Percentiles rank a stretch among this genome's conserved stretches.
Conservation (phyloP, 2,113 vertebrate species). For the Paratilapia polleni region DNA sequence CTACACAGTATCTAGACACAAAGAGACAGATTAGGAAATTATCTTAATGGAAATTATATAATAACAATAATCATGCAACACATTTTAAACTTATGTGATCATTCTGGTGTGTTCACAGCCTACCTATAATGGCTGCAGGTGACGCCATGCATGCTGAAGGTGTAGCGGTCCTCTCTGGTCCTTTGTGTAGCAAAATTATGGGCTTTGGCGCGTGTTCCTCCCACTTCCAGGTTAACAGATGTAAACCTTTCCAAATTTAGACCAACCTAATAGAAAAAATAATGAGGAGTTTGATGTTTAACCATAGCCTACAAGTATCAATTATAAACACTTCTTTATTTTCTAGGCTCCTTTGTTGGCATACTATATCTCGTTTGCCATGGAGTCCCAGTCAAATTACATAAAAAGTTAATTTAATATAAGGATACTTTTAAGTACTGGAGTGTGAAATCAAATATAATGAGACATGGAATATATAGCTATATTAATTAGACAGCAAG, state of each 20-base stretch:
- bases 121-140: slow-evolving; percentile 33
- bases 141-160: slow-evolving; percentile 19
- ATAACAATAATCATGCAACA: background rate
- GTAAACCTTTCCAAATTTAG: background rate
- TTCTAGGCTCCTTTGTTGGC: background rate
- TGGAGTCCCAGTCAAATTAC: background rate
- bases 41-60: background rate
- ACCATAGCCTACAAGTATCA: accelerated
- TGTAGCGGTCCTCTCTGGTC: background rate
- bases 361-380: background rate
- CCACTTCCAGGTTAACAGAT: accelerated
- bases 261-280: slow-evolving; percentile 12
- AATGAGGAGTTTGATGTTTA: accelerated
- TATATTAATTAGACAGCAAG: too few relatives aligned
- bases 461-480: accelerated
- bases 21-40: background rate
- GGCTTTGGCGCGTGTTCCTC: background rate
- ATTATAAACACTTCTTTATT: background rate
- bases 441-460: accelerated
- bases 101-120: too few relatives aligned
- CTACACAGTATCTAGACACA: slow-evolving; percentile 42
- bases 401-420: background rate
- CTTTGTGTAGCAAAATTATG: background rate
- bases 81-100: background rate
- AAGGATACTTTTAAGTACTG: background rate